Evolutionary conservation across 2,113 vertebrate genomes (phyloP).

Genomic region (Grallaria varia): DNA sequence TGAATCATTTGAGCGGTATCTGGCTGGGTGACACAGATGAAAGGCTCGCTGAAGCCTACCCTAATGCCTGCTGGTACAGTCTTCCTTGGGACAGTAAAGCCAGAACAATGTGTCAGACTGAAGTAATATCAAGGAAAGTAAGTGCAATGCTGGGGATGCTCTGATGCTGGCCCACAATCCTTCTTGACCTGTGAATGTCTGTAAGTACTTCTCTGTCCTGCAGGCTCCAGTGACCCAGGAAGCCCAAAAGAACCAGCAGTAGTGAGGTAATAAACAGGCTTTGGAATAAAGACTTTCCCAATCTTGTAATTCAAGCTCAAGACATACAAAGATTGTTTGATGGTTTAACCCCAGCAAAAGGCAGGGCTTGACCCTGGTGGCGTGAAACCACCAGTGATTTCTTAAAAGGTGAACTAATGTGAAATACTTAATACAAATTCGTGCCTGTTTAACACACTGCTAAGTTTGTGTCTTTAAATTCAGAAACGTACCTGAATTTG

Average conservation of each 20-base stretch:
- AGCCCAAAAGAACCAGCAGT: conserved; percentile 53
- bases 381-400: conserved; percentile 62
- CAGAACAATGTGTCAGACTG: conserved; percentile 89
- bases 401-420: conserved; percentile 34
- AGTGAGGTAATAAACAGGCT: conserved; percentile 39
- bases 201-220: conserved; percentile 75
- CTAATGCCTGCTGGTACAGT: conserved; percentile 84
- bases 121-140: conserved; percentile 83
- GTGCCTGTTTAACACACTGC: background rate
- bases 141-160: conserved; percentile 66
- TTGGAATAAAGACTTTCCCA: conserved; percentile 61
- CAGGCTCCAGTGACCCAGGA: conserved; percentile 72
- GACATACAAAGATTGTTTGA: conserved; percentile 34
- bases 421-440: conserved; percentile 31
- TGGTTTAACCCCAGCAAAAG: conserved; percentile 52
- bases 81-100: conserved; percentile 77
- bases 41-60: conserved; percentile 86
- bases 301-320: conserved; percentile 64
- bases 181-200: conserved; percentile 70
- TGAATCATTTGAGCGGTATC: conserved; percentile 89
- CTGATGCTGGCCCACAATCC: conserved; percentile 50
- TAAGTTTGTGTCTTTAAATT: background rate
- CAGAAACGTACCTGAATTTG: background rate
- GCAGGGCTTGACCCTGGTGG: background rate
- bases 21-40: conserved; percentile 85